Evolutionary conservation across 2,113 vertebrate genomes (phyloP).

Genomic region (Chaetops frenatus): DNA sequence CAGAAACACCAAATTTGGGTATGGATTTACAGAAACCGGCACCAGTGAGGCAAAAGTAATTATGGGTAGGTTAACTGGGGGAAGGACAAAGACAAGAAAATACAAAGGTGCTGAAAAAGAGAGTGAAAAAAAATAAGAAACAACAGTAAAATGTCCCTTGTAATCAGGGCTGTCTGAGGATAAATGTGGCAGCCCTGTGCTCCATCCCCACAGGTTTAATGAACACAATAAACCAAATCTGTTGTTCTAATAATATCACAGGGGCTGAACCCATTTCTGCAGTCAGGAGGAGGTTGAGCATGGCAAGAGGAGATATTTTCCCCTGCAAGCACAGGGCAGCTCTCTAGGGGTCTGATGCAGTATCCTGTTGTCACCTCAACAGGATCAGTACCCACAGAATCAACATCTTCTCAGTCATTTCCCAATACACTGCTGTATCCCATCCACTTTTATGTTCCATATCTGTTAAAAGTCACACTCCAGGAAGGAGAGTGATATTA

Average conservation of each 20-base stretch:
- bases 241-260: not conserved
- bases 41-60: rapidly evolving
- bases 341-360: not conserved
- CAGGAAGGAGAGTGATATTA: not conserved
- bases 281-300: not conserved
- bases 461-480: not conserved
- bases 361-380: not conserved
- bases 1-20: not conserved
- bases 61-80: not conserved
- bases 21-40: not conserved
- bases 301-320: not conserved
- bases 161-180: not conserved
- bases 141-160: not conserved
- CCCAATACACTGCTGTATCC: not conserved
- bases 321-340: not conserved
- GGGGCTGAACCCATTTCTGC: not conserved
- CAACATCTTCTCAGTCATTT: not conserved
- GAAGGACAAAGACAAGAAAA: not conserved
- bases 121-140: not conserved
- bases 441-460: not conserved
- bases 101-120: not conserved
- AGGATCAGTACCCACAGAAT: not conserved
- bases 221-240: not conserved
- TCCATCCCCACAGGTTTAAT: not conserved
- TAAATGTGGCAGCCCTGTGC: not conserved